These are phyloP conservation scores for Oreotrochilus melanogaster DNA, from an alignment of 2,113 vertebrate genomes.

Conservation along the genomic window DNA sequence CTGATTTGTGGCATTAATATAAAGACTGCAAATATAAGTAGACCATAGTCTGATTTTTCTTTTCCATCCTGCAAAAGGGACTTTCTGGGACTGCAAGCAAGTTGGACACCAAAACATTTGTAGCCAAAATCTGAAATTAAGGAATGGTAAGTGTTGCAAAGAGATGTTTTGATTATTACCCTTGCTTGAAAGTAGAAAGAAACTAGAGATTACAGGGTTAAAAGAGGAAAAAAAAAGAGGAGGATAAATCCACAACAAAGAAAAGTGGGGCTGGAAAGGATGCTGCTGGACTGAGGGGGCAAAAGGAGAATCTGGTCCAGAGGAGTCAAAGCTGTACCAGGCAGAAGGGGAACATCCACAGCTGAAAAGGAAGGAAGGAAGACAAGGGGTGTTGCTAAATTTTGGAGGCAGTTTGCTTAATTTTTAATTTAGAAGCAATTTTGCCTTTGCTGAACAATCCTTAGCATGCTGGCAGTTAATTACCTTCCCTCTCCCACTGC, in stretches of 20 bases:
- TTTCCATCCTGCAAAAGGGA: neutral
- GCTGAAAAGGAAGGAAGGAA: neutral
- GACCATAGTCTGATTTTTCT: neutral
- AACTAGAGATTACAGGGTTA: neutral
- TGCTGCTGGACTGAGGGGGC: neutral
- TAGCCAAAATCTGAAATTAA: neutral
- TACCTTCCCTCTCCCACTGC: neutral
- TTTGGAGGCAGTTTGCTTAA: neutral
- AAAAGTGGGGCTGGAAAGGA: neutral
- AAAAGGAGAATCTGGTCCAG: neutral
- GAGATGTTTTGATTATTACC: neutral
- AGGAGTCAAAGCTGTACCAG: neutral
- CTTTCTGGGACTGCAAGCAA: neutral
- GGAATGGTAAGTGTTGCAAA: neutral
- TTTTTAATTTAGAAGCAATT: neutral
- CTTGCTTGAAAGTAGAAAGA: neutral
- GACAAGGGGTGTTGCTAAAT: neutral
- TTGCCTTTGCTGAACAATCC: neutral
- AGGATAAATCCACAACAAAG: neutral
- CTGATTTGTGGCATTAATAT: neutral
- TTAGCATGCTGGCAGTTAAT: neutral
- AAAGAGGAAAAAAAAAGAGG: neutral
- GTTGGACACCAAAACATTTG: neutral
- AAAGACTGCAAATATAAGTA: neutral
- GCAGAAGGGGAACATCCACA: neutral